Conservation (phyloP, 2,797 vertebrate species). For the Epinephelus coioides region DNA sequence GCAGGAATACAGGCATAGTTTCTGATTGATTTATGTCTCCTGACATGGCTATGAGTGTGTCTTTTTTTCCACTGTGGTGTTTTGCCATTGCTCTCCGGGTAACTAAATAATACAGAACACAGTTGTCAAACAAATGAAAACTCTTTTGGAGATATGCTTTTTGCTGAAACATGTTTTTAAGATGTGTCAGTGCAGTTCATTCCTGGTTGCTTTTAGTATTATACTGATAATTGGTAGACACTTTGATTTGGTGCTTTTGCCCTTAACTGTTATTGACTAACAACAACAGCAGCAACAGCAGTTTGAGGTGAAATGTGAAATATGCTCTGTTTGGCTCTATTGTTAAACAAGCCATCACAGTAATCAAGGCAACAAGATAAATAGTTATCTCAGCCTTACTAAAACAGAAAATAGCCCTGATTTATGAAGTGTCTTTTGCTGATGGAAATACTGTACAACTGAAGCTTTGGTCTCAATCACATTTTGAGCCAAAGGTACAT, state of each 20-base stretch:
- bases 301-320: not conserved
- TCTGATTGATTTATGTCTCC: constrained; percentile 53
- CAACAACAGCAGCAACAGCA: constrained; percentile 9
- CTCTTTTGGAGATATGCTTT: constrained; percentile 5
- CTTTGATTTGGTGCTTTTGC: constrained; percentile 18
- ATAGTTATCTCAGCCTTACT: not conserved
- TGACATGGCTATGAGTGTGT: constrained; percentile 27
- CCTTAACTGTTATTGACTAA: not conserved
- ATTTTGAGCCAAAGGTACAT: not conserved
- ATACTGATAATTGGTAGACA: constrained; percentile 11
- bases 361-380: not conserved
- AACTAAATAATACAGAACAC: constrained; percentile 45
- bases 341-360: not conserved
- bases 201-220: constrained; percentile 27
- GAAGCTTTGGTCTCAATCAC: not conserved
- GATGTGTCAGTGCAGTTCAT: not conserved
- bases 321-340: not conserved
- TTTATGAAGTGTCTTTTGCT: constrained; percentile 5
- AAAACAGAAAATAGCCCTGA: constrained; percentile 10
- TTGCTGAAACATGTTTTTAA: constrained; percentile 6
- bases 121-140: constrained; percentile 21
- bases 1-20: constrained; percentile 32
- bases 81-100: constrained; percentile 11
- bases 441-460: not conserved
- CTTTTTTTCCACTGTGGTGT: constrained; percentile 27